Base-by-base conservation (phyloP, 2,888 invertebrate genomes). In the Dione vanillae region DNA sequence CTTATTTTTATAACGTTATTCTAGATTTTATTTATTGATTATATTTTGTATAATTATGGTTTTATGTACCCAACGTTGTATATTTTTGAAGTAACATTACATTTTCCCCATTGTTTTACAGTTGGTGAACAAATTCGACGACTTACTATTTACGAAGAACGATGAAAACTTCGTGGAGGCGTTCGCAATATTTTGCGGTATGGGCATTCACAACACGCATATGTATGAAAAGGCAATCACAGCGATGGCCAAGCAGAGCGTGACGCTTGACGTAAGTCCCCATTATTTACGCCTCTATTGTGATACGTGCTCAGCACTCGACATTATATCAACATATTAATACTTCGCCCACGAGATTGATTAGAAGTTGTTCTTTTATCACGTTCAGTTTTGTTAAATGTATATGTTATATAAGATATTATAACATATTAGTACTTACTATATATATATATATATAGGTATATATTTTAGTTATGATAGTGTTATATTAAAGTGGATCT, bases 111-210 rank as follows among this genome's bases (percentile, higher is more conserved):
- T 11, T 67, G 27, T 37, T 78, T 68, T 94, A 65, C 96, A 97
- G 94, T 94, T 99, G 78, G 95, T 98, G 77, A 98, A 99, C 93
- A 98, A 99, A 93, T 97, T 98, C 88, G 97, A 98, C 89, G 97
- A 96, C 79, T 94, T 97, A 79, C 95, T 96, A 37, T 99, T 98
- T 91, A 98, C 98, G 79, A 97, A 97, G 90, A 98, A 98, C 90
- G 98, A 99, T 86, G 98, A 98, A 91, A 98, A 98, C 90, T 97
- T 99, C 84, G 97, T 99, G 77, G 98, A 99, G 91, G 98, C 99
- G 2, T 99, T 99, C 90, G 98, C 98, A 75, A 98, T 99, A 81
- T 99, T 99, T 93, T 98, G 98, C 92, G 99, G 99, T 45, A 97
- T 99, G 96, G 99, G 99, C 67, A 98, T 99, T 74, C 97, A 98